phyloP scores from a whole-genome alignment of 2,113 vertebrate species.

The Myodes glareolus region DNA sequence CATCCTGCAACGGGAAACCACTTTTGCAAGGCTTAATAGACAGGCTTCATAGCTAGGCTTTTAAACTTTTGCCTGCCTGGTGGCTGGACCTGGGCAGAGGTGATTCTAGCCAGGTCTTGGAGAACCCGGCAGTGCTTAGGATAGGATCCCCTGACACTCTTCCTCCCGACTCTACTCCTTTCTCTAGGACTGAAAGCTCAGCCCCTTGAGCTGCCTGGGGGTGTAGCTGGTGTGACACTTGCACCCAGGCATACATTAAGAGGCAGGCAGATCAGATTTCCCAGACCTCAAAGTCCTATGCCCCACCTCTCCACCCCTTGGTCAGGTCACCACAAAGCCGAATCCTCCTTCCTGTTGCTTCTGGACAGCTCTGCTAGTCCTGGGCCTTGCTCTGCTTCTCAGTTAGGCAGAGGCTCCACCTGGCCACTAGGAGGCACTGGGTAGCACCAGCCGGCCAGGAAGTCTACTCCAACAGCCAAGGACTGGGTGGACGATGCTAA shows the following conservation, averaged over 20 bases:
- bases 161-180: background rate
- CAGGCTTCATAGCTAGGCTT: background rate
- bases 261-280: background rate
- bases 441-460: background rate
- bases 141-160: background rate
- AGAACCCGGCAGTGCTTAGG: background rate
- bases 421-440: background rate
- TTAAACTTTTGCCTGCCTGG: background rate
- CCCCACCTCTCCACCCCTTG: background rate
- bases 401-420: background rate
- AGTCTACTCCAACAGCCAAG: background rate
- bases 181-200: background rate
- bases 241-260: background rate
- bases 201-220: background rate
- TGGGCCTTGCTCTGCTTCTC: background rate
- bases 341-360: background rate
- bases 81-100: background rate
- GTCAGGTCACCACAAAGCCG: background rate
- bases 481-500: background rate
- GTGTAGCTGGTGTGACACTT: background rate
- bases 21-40: background rate
- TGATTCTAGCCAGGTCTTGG: background rate
- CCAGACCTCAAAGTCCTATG: background rate
- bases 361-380: rapidly evolving
- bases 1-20: background rate